Conservation (phyloP, 2,113 vertebrate species). For the Maccullochella peelii region DNA sequence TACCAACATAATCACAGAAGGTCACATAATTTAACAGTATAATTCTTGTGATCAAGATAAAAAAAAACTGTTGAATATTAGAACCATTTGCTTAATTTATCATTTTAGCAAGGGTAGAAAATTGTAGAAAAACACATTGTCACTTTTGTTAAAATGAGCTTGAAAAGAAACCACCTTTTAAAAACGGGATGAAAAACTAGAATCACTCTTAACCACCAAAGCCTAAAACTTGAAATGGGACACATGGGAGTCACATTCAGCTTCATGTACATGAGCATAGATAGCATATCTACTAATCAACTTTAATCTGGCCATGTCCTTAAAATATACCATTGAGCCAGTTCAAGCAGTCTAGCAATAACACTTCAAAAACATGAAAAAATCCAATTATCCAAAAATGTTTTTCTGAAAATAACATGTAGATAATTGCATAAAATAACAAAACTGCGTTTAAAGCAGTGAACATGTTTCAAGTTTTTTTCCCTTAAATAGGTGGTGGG, state of each 20-base stretch:
- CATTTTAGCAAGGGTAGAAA: background rate
- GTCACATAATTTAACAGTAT: background rate
- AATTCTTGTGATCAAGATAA: background rate
- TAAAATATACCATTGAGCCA: background rate
- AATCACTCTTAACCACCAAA: background rate
- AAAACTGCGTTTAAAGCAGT: background rate
- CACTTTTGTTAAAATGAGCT: background rate
- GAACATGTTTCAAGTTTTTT: background rate
- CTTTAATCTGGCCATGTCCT: background rate
- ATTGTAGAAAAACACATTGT: background rate
- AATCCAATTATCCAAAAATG: too few relatives aligned
- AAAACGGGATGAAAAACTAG: background rate
- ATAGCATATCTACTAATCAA: background rate
- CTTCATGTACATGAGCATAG: background rate
- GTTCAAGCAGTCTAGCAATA: background rate
- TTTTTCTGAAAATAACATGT: constrained; percentile 5
- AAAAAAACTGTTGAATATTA: background rate
- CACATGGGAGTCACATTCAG: background rate
- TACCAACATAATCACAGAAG: background rate
- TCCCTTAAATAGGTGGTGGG: background rate
- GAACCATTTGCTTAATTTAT: background rate
- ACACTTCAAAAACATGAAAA: background rate
- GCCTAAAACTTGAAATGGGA: background rate
- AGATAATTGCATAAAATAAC: background rate
- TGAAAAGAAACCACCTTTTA: background rate